These are phyloP conservation scores for Hozukius guyotensis DNA, from an alignment of 2,797 vertebrate genomes.

Conservation along the genomic window DNA sequence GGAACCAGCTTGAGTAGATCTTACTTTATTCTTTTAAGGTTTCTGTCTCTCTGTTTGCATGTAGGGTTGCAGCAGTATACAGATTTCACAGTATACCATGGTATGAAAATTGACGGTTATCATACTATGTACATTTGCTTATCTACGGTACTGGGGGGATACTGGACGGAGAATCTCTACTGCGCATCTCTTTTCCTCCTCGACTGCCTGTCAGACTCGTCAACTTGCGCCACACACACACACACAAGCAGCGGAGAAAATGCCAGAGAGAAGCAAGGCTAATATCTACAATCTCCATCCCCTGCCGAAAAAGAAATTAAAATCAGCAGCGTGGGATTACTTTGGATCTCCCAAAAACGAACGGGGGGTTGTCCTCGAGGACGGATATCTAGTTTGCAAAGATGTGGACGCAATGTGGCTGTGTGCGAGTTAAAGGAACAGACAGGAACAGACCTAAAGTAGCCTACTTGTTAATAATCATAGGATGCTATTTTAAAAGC, in stretches of 20 bases:
- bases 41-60: not conserved
- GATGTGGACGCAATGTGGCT: not conserved
- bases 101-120: not conserved
- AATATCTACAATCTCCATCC: not conserved
- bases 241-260: not conserved
- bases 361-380: not conserved
- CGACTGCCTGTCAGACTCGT: too few species aligned
- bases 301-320: not conserved
- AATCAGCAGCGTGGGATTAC: not conserved
- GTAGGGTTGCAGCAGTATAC: not conserved
- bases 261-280: not conserved
- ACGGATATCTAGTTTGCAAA: not conserved
- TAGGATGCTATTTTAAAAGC: rapidly evolving
- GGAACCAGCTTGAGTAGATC: slow-evolving; percentile 14
- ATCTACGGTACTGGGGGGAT: too few species aligned
- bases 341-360: not conserved
- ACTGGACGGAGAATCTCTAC: too few species aligned
- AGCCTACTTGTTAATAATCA: not conserved
- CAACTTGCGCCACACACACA: too few species aligned
- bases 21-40: slow-evolving; percentile 37
- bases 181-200: too few species aligned
- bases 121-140: too few species aligned
- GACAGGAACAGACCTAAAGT: not conserved
- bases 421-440: not conserved
- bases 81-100: not conserved